Base-by-base conservation (phyloP, 2,113 vertebrate genomes). In the Corythornis cristatus region DNA sequence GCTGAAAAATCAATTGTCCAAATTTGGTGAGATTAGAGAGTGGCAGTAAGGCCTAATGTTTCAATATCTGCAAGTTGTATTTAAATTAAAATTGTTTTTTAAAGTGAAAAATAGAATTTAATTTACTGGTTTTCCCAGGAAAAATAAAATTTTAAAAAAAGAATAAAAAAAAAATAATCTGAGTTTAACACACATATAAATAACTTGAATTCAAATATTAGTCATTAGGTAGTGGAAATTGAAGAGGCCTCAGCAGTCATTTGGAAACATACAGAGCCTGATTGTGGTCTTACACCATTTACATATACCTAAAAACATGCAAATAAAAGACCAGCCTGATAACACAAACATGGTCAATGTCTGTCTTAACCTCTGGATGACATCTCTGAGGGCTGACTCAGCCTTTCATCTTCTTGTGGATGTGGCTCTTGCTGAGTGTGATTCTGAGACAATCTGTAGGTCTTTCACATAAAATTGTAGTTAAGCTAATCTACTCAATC, bases 281-380 rank as follows among this genome's bases (percentile, higher is more conserved):
- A 45, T 18, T 75, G 48, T 68, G 48, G 43, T 83, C 58, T 76
- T 83, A 64, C 17, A 75, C 29, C 6, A 11, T 88, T 91, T 78
- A 46, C 21, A 31, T 48, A 50, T 11, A 51, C 29, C 37, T 70
- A 20, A 77, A 76, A 50, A 0, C 3, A 22, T n/a, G 13, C 26
- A 80, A 66, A 42, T 88, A 40, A 29, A 87, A 62, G 51, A 37
- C 6, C 45, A 89, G 42, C 17, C 14, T 58, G 67, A 56, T 61
- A 75, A 46, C 25, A 83, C 16, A 83, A 79, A 51, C 0, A 0
- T 35, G 26, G 7, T 53, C 61, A 43, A 28, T 2, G 0, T 51
- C 45, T 76, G 15, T 43, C 28, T 33, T 76, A 70, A 83, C 51
- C 61, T 78, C 40, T 45, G 57, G 26, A 43, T 78, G 66, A 50